Evolutionary conservation across 2,888 invertebrate species (phyloP).

Genomic region (Tipula vernalis): DNA sequence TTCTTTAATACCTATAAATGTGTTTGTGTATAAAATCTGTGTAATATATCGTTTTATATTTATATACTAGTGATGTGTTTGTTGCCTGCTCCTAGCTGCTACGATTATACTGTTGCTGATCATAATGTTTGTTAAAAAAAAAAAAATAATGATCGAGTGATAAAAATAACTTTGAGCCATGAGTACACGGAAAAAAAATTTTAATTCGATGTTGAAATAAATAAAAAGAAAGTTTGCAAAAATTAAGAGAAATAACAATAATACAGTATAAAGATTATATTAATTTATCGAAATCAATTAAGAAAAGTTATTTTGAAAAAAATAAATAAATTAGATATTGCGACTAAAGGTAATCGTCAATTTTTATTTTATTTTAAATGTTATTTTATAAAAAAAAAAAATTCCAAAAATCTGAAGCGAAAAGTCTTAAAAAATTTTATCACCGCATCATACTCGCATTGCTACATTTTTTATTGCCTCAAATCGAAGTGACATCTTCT

Average conservation of each 20-base stretch:
- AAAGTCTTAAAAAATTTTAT: neutral
- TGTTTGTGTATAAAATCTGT: neutral
- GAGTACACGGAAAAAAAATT: neutral
- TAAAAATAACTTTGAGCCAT: neutral
- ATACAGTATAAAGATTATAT: neutral
- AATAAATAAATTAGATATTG: neutral
- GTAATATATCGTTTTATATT: neutral
- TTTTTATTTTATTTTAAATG: neutral
- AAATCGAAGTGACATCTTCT: neutral
- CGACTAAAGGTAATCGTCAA: neutral
- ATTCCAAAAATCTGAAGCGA: neutral
- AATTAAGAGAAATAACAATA: neutral
- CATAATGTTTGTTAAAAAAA: neutral
- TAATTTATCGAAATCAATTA: neutral
- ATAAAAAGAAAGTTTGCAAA: neutral
- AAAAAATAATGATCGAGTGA: neutral
- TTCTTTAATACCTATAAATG: neutral
- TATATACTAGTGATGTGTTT: neutral
- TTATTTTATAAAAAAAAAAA: neutral
- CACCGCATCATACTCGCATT: neutral
- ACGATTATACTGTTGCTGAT: neutral
- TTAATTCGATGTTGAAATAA: neutral
- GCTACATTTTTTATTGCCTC: neutral
- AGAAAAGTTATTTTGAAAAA: neutral
- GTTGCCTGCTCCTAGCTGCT: neutral